Base-by-base conservation (phyloP, 2,113 vertebrate species). In the Rhipidura dahli region DNA sequence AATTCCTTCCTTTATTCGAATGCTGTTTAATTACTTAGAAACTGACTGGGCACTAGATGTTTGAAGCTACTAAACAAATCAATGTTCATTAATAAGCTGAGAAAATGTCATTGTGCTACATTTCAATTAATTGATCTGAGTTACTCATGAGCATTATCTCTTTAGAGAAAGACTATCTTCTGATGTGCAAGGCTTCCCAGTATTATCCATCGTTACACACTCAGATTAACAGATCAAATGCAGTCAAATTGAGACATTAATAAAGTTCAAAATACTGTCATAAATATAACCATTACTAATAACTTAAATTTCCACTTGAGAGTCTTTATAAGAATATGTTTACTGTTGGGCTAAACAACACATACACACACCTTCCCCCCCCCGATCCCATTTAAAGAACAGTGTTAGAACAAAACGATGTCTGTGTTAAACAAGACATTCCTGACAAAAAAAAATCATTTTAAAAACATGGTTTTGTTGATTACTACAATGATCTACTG, bases 251-350 rank as follows among this genome's bases (percentile, higher is more conserved):
- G 83, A 86, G 40, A 64, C 8, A 57, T 17, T 59, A 68, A 50
- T 27, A 56, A 26, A 15, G 27, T 61, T 77, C 28, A 65, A 33
- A 49, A 56, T 69, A 30, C 6, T 61, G 5, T 11, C 6, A 11
- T 64, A 80, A 63, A 15, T n/a, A 33, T 31, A 73, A 65, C 1
- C 9, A 37, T 91, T 89, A 60, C 35, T 94, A 94, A 93, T 75
- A 78, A 95, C 44, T 66, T 35, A 68, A 64, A 72, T 69, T 77
- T 69, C 81, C 6, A 44, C n/a, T 40, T 56, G 40, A 89, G n/a
- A 83, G 94, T 89, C 92, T 51, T 93, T 78, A 42, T 65, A 73
- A 65, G 60, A 89, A 15, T 64, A 24, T 51, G 26, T 91, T 97
- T 93, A 35, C 8, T 72, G 7, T 35, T 69, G 10, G 11, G 6